These are phyloP conservation scores for Augochlora pura DNA, from an alignment of 1,140 invertebrate species.

Conservation along the genomic window DNA sequence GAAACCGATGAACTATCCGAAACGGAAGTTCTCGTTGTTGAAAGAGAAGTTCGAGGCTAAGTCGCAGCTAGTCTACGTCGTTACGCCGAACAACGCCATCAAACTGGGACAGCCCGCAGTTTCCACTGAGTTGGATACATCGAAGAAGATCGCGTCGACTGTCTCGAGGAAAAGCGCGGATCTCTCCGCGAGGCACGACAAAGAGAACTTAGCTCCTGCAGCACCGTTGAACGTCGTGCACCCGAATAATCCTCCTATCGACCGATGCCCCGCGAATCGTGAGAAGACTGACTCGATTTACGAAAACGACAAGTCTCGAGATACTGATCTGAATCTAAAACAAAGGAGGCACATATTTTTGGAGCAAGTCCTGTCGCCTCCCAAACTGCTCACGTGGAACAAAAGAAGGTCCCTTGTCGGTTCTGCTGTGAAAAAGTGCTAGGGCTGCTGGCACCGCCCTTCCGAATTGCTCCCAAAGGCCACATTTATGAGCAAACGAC, in stretches of 20 bases:
- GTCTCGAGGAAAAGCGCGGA: conserved; percentile 68
- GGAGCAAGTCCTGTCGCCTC: conserved; percentile 82
- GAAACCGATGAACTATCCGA: conserved; percentile 77
- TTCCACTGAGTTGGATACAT: conserved; percentile 68
- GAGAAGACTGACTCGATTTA: conserved; percentile 59
- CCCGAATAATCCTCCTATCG: too few species aligned
- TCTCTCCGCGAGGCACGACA: conserved; percentile 67
- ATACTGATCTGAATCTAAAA: conserved; percentile 76
- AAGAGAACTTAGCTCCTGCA: conserved; percentile 65
- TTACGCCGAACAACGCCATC: conserved; percentile 58
- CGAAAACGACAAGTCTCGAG: conserved; percentile 45
- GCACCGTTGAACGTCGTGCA: not conserved
- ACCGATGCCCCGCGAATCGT: not conserved
- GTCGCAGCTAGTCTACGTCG: conserved; percentile 76
- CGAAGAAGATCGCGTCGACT: conserved; percentile 72
- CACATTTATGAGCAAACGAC: too few species aligned
- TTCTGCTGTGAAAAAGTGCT: conserved; percentile 42
- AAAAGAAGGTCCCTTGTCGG: conserved; percentile 61
- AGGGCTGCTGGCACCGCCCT: not conserved
- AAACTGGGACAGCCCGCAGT: conserved; percentile 43
- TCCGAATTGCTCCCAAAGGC: too few species aligned
- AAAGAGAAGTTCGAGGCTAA: conserved; percentile 83
- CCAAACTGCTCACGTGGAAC: conserved; percentile 80
- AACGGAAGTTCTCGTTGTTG: conserved; percentile 83
- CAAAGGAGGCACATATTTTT: conserved; percentile 82